Evolutionary conservation across 1,140 invertebrate species (phyloP), one percentile per base, ranked within the genome.

Genomic region (Leucophenga varia): DNA sequence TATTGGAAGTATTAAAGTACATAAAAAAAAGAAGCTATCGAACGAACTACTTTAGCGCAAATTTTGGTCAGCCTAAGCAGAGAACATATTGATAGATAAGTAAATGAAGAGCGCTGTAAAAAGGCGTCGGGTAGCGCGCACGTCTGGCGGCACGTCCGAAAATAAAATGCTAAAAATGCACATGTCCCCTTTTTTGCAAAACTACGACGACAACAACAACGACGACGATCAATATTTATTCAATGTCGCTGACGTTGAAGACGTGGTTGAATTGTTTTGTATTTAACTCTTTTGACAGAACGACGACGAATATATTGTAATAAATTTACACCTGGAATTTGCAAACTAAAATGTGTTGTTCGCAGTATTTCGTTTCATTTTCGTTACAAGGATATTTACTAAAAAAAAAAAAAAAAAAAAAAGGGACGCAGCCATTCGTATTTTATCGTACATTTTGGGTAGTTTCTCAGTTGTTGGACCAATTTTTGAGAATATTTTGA

Each of bases 271-370:
- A n/a, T n/a, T n/a, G n/a, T 37, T 12, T n/a, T 35, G 18, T 9
- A 19, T 30, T 39, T 40, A 49, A 30, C 49, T 39, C 43, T 57
- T 43, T 40, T 19, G 18, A n/a, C 43, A 22, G 37, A 22, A 37
- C 21, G n/a, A 36, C 43, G 13, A 38, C 17, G 5, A 41, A 49
- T 43, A 52, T 37, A 45, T 47, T 49, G 46, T 43, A 49, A 37
- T 39, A 52, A 70, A 61, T 71, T 71, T 71, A 71, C 67, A 71
- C 67, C 67, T 71, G 67, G 67, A 58, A 65, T 60, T 63, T 55
- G 67, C 67, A 64, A 67, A 59, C 56, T 37, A 46, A n/a, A 30
- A 30, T n/a, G 25, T 30, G n/a, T n/a, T n/a, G n/a, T n/a, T n/a
- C n/a, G n/a, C n/a, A n/a, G n/a, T n/a, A n/a, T n/a, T n/a, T n/a